Percentiles rank a stretch among this genome's conserved stretches.
These are phyloP conservation scores for Drosophila sordidula DNA, from an alignment of 2,888 invertebrate species.

Conservation along the genomic window DNA sequence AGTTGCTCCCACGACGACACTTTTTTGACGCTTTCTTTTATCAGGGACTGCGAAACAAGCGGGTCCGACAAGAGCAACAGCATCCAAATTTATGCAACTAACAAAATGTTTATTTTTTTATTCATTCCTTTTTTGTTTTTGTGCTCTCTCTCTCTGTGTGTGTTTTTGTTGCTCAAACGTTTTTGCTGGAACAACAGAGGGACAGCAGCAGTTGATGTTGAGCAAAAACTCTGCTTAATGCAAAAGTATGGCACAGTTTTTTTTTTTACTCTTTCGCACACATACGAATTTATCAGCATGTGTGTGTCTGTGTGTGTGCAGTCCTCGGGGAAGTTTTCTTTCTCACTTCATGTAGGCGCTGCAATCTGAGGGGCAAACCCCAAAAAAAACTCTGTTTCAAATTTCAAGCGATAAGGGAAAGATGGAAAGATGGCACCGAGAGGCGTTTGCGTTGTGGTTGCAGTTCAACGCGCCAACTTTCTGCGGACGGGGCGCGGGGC, in stretches of 20 bases:
- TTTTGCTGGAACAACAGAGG: conserved; percentile 35
- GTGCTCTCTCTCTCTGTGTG: conserved; percentile 24
- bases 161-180: conserved; percentile 66
- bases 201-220: conserved; percentile 16
- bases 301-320: conserved; percentile 9
- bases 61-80: conserved; percentile 29
- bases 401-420: conserved; percentile 31
- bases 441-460: conserved; percentile 22
- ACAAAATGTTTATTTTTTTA: conserved; percentile 61
- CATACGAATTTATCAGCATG: conserved; percentile 3
- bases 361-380: conserved; percentile 25
- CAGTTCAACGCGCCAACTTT: conserved; percentile 23
- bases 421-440: conserved; percentile 13
- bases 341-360: conserved; percentile 46
- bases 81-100: conserved; percentile 73
- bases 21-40: conserved; percentile 67
- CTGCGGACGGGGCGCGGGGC: neutral
- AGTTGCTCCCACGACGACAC: conserved; percentile 76
- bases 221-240: conserved; percentile 17
- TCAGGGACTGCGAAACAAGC: conserved; percentile 48
- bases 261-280: conserved; percentile 30
- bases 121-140: conserved; percentile 16
- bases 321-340: conserved; percentile 53
- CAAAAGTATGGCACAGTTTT: conserved; percentile 32
- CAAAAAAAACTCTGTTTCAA: conserved; percentile 25